Evolutionary conservation across 2,113 vertebrate genomes (phyloP), one percentile per base, ranked within the genome.

Genomic region (Caranx ignobilis): DNA sequence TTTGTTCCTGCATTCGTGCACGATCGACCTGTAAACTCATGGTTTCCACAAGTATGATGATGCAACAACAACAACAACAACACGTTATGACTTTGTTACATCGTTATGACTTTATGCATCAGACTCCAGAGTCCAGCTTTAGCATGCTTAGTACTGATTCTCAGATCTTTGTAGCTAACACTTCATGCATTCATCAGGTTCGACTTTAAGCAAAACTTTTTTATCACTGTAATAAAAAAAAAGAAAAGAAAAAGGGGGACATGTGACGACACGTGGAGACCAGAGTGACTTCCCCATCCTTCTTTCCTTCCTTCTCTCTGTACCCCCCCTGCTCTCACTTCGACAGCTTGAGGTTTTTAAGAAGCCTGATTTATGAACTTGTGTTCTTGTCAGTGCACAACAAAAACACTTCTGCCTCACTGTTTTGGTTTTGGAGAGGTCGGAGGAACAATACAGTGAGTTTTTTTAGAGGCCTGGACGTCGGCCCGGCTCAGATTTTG

Each of bases 211-310:
- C 37, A 75, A 63, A 83, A 34, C 39, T 52, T 55, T 54, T 71
- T 54, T 86, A 66, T 48, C 69, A 76, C 79, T 64, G 72, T 82
- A 56, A 48, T 65, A 61, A 64, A 72, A 69, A 73, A 79, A 39
- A 77, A 55, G 62, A 21, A 66, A 56, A 34, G 32, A 77, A 55
- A 66, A 26, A 66, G n/a, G 39, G 74, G 72, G 72, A 83, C 87
- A 39, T 87, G 83, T 85, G 82, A 92, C 18, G 57, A 84, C 86
- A 81, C 74, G 85, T 85, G 83, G 72, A 85, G 48, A 79, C 84
- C 71, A 80, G 63, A 37, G 54, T 26, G 57, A 32, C 74, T 77
- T 68, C 72, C 11, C 70, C 41, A 60, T 54, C 50, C 21, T 15
- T 68, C 73, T 52, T 57, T 57, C 61, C 18, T 57, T 80, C 61